phyloP scores from a whole-genome alignment of 2,113 vertebrate species.

The Piliocolobus tephrosceles region DNA sequence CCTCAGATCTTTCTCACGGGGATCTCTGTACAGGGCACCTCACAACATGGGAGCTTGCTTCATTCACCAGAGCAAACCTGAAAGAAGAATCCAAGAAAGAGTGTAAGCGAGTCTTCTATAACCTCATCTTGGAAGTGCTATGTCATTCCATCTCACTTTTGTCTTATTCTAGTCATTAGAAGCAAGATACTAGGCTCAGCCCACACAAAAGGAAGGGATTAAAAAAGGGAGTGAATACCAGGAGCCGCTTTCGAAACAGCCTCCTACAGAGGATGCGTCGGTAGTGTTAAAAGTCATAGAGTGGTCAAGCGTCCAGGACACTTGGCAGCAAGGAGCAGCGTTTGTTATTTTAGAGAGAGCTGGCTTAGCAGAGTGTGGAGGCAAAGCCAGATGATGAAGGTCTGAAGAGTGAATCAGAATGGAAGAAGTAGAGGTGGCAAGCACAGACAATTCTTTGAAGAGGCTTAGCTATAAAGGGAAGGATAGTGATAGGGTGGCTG shows the following conservation, averaged over 20 bases:
- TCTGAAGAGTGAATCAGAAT: neutral
- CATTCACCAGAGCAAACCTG: neutral
- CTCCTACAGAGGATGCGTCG: neutral
- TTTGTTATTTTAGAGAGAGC: neutral
- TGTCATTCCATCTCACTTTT: neutral
- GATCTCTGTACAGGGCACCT: neutral
- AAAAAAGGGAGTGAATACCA: neutral
- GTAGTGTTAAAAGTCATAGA: neutral
- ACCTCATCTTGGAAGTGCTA: neutral
- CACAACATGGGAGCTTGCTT: neutral
- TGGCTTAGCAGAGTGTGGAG: neutral
- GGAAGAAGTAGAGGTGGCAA: neutral
- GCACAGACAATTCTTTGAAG: neutral
- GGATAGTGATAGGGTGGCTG: neutral
- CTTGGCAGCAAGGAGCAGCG: neutral
- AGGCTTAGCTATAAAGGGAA: neutral
- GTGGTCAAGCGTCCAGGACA: neutral
- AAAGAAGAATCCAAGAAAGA: neutral
- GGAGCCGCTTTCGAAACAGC: neutral
- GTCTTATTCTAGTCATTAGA: neutral
- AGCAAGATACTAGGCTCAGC: neutral
- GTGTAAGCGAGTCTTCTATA: neutral
- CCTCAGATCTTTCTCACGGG: neutral
- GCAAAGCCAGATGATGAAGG: neutral
- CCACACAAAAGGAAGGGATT: neutral